A percentile compares a stretch with the other conserved stretches of the same genome.
phyloP scores from a whole-genome alignment of 2,888 invertebrate species.

The Xanthostigma xanthostigma region DNA sequence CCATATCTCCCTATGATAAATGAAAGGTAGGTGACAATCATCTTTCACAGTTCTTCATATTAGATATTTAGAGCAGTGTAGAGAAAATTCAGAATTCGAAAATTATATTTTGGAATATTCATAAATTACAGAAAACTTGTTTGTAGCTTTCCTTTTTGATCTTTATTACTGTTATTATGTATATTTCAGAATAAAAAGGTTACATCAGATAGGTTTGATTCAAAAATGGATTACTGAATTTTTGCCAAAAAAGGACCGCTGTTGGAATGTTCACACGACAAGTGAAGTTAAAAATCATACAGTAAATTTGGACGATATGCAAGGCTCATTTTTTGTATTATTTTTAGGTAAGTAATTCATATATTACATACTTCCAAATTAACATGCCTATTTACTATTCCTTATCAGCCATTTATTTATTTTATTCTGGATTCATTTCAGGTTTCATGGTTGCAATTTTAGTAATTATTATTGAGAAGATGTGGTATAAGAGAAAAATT shows the following conservation, averaged over 20 bases:
- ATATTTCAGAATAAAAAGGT: conserved; percentile 49
- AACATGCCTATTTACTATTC: no score
- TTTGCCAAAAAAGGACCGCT: conserved; percentile 64
- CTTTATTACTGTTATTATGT: neutral
- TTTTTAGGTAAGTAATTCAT: conserved; percentile 47
- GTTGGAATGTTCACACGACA: conserved; percentile 47
- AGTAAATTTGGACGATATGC: conserved; percentile 82
- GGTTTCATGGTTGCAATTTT: conserved; percentile 32
- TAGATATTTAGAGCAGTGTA: neutral
- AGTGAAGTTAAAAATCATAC: conserved; percentile 71
- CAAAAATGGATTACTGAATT: conserved; percentile 68
- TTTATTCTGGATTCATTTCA: conserved; percentile 20
- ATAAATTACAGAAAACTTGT: neutral
- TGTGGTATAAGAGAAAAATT: conserved; percentile 27
- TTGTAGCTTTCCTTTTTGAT: conserved; percentile 4
- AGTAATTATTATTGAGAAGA: conserved; percentile 32
- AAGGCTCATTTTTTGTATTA: conserved; percentile 78
- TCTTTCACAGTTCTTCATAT: no score
- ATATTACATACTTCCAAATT: neutral
- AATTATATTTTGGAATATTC: no score
- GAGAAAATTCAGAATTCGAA: neutral
- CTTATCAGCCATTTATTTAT: conserved; percentile 4
- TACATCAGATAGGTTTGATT: conserved; percentile 75
- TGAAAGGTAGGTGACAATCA: conserved; percentile 46
- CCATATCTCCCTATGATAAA: conserved; percentile 66